Evolutionary conservation across 1,140 invertebrate species (phyloP).

Genomic region (Drosophila arawakana): DNA sequence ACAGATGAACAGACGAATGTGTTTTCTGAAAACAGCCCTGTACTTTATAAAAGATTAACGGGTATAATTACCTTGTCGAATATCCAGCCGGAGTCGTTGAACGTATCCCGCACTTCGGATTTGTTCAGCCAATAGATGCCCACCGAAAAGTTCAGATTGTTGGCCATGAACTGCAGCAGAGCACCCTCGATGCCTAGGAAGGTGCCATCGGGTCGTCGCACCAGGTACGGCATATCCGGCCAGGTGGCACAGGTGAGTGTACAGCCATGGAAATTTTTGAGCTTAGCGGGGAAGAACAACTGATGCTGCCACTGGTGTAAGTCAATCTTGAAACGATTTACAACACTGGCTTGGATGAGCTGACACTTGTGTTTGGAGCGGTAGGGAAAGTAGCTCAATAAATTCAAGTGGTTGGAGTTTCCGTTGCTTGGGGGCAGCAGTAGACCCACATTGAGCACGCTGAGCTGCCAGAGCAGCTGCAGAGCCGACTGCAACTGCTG

Average conservation of each 20-base stretch:
- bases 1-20: no score
- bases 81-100: conserved; percentile 63
- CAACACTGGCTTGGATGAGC: conserved; percentile 39
- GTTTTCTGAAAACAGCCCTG: no score
- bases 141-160: conserved; percentile 67
- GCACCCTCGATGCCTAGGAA: conserved; percentile 73
- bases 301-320: conserved; percentile 11
- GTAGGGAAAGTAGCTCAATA: conserved; percentile 66
- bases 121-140: conserved; percentile 65
- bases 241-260: conserved; percentile 72
- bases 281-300: conserved; percentile 58
- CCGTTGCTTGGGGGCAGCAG: not conserved
- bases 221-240: conserved; percentile 77
- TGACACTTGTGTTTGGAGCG: conserved; percentile 39
- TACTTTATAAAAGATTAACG: no score
- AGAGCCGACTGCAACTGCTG: conserved; percentile 37
- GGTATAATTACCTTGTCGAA: conserved; percentile 56
- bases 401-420: not conserved
- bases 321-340: conserved; percentile 43
- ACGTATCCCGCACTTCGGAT: conserved; percentile 62
- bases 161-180: conserved; percentile 67
- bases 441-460: conserved; percentile 60
- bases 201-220: conserved; percentile 25
- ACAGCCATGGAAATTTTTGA: conserved; percentile 70
- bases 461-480: conserved; percentile 57